phyloP scores from a whole-genome alignment of 2,888 invertebrate species.

The Cataglyphis altisquamis region DNA sequence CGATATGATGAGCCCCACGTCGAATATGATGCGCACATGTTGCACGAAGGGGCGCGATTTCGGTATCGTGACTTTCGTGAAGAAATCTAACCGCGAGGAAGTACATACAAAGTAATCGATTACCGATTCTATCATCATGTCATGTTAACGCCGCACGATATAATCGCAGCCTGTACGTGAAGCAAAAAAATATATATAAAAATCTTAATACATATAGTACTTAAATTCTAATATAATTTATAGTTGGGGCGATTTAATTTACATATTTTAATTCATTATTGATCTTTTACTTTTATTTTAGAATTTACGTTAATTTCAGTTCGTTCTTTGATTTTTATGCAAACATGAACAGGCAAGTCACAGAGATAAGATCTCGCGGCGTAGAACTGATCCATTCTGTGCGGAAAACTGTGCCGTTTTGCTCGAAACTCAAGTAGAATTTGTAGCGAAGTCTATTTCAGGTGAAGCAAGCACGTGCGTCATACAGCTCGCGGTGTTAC shows the following conservation, averaged over 20 bases:
- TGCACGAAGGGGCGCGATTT: slow-evolving; percentile 64
- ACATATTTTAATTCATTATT: background rate
- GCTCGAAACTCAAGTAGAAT: slow-evolving; percentile 63
- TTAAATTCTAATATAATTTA: background rate
- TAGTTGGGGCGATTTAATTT: background rate
- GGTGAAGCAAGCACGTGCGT: slow-evolving; percentile 73
- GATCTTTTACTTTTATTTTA: background rate
- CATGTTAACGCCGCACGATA: slow-evolving; percentile 32
- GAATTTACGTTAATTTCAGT: background rate
- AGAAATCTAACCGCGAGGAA: background rate
- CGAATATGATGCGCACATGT: slow-evolving; percentile 36
- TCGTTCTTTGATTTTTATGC: background rate
- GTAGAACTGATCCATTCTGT: background rate
- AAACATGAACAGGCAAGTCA: background rate
- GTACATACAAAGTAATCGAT: slow-evolving; percentile 36
- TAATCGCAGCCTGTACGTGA: background rate
- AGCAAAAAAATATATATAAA: background rate
- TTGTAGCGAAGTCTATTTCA: slow-evolving; percentile 73
- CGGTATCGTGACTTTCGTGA: slow-evolving; percentile 47
- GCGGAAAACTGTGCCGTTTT: slow-evolving; percentile 23
- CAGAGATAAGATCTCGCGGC: background rate
- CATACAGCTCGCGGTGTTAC: slow-evolving; percentile 62
- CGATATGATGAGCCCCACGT: slow-evolving; percentile 57
- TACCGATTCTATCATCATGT: slow-evolving; percentile 20
- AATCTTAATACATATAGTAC: background rate